Percentiles rank a stretch among this genome's conserved stretches.
phyloP scores from a whole-genome alignment of 2,797 vertebrate species.

The Thunnus albacares region DNA sequence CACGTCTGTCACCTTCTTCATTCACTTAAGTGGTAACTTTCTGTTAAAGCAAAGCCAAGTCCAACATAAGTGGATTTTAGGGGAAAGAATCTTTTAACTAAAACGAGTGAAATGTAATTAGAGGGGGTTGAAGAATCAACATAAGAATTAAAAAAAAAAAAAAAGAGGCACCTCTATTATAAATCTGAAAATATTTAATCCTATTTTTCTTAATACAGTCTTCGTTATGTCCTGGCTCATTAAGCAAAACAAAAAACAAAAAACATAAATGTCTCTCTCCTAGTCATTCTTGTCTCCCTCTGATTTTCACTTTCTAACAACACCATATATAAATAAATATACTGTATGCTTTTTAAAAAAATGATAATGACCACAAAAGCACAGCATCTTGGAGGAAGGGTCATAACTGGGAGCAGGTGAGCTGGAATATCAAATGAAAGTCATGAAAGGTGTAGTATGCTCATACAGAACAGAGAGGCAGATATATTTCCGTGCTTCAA shows the following conservation, averaged over 20 bases:
- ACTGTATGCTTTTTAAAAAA: neutral
- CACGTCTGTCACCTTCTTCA: neutral
- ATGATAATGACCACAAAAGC: neutral
- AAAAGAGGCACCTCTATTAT: neutral
- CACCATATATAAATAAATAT: neutral
- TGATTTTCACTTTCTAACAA: neutral
- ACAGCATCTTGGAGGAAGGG: neutral
- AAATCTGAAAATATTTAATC: neutral
- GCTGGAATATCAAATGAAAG: neutral
- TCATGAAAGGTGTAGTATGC: neutral
- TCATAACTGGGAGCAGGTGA: neutral
- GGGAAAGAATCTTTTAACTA: neutral
- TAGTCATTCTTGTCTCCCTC: neutral
- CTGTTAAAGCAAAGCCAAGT: neutral
- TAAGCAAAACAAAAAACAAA: neutral
- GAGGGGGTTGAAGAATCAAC: neutral
- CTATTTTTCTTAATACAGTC: no score
- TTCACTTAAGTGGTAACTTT: conserved; percentile 30
- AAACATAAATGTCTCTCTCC: neutral
- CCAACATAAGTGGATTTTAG: conserved; percentile 29
- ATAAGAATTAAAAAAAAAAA: neutral
- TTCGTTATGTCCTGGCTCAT: neutral
- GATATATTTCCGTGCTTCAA: neutral
- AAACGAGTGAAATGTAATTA: conserved; percentile 30
- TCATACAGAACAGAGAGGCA: neutral